These are phyloP conservation scores for Hypselothyrea guttata DNA, from an alignment of 2,888 invertebrate genomes.

Conservation along the genomic window DNA sequence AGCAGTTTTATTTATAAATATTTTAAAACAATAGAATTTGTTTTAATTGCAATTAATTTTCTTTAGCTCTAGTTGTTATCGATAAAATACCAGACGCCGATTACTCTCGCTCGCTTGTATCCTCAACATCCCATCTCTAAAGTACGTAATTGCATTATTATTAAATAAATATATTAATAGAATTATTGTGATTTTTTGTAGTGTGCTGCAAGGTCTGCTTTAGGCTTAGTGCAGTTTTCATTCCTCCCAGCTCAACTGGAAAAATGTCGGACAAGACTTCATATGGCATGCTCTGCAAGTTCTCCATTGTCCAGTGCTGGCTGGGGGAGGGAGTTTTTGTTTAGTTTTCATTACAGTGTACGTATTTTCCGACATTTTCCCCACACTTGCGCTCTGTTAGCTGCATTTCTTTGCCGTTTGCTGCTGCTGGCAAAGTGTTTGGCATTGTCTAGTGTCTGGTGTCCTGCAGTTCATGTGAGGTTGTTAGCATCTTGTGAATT, in stretches of 20 bases:
- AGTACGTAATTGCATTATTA: too few species aligned
- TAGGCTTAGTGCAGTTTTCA: neutral
- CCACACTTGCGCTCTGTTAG: slow-evolving; percentile 1
- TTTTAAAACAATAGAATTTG: too few species aligned
- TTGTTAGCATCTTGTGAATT: slow-evolving; percentile 51
- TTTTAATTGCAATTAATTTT: too few species aligned
- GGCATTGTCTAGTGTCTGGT: slow-evolving; percentile 33
- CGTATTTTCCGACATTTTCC: slow-evolving; percentile 1
- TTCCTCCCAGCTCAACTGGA: slow-evolving; percentile 10
- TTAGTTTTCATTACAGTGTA: slow-evolving; percentile 38
- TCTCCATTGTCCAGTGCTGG: slow-evolving; percentile 9
- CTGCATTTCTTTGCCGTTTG: slow-evolving; percentile 3
- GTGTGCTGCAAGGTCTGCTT: neutral
- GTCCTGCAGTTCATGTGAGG: slow-evolving; percentile 12
- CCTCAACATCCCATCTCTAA: too few species aligned
- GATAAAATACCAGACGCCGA: too few species aligned
- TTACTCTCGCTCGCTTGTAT: too few species aligned
- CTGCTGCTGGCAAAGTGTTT: slow-evolving; percentile 24
- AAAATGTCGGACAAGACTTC: slow-evolving; percentile 15
- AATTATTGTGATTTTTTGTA: neutral
- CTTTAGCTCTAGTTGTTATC: too few species aligned
- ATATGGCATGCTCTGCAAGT: slow-evolving; percentile 27
- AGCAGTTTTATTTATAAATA: too few species aligned
- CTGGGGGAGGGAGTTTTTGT: slow-evolving; percentile 31
- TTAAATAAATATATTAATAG: too few species aligned